Base-by-base conservation (phyloP, 2,797 vertebrate species). In the Pteronotus mesoamericanus region DNA sequence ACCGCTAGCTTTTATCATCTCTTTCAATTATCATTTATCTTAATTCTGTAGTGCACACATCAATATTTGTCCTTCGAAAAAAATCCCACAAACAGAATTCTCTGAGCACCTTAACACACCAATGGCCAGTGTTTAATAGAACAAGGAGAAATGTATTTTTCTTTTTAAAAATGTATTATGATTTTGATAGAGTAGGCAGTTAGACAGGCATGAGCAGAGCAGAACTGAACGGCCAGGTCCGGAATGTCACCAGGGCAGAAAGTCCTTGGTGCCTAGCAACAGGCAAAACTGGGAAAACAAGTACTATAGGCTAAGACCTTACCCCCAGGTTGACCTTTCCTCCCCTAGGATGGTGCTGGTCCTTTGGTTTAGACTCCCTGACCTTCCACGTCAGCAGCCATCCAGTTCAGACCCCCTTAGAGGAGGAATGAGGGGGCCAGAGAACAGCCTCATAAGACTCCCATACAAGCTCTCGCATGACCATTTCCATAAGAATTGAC, bases 1-100 rank as follows among this genome's bases (percentile, higher is more conserved):
- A 96, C 19, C 34, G 86, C 68, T 82, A 75, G 89, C 86, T 92
- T 95, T 94, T 90, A 91, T 74, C 95, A 97, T 96, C 85, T 66
- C 92, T 82, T 85, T 97, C 77, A 94, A n/a, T 95, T 97, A 93
- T 53, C 90, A 97, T 92, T 95, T 96, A 24, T 66, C 46, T 96
- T 46, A 97, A 90, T 87, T 71, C 77, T 91, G 26, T n/a, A 83
- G 44, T 39, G 80, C 53, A 93, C 10, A 46, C n/a, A 53, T 16
- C 94, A 95, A 82, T 83, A 79, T 93, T 77, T 72, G 18, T 93
- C 86, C 87, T 82, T 92, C 75, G 77, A 85, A 97, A 97, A 94
- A 97, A 94, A 91, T 82, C 55, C 91, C 86, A 96, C 92, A 64
- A 92, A 94, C 66, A 89, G 94, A 97, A 96, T 95, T 83, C 85